These are phyloP conservation scores for Acrocephalus kingi DNA, from an alignment of 2,113 vertebrate genomes.

Conservation along the genomic window DNA sequence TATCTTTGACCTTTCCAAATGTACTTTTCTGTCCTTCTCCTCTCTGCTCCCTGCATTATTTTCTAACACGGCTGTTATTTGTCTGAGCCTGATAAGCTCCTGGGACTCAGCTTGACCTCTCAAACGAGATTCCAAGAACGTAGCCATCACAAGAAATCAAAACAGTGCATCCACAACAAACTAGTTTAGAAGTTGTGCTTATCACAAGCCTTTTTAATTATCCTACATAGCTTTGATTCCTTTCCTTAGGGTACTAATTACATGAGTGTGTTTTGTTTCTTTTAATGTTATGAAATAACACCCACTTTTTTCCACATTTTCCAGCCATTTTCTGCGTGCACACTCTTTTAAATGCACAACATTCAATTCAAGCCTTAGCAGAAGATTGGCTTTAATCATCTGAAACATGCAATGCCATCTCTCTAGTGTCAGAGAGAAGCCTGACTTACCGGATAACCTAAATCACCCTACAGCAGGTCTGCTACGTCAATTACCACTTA, in stretches of 20 bases:
- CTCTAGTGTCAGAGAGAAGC: neutral
- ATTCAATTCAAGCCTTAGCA: slow-evolving; percentile 29
- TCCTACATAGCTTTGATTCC: slow-evolving; percentile 48
- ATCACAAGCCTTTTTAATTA: slow-evolving; percentile 66
- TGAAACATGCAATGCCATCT: slow-evolving; percentile 43
- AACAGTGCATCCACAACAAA: slow-evolving; percentile 47
- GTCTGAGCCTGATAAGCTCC: neutral
- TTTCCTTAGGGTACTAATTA: slow-evolving; percentile 58
- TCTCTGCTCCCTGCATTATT: neutral
- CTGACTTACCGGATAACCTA: slow-evolving; percentile 20
- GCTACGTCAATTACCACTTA: slow-evolving; percentile 34
- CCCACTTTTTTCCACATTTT: slow-evolving; percentile 34
- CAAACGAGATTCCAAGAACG: slow-evolving; percentile 38
- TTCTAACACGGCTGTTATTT: neutral
- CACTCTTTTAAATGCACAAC: slow-evolving; percentile 44
- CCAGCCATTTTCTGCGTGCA: neutral
- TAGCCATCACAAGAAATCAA: slow-evolving; percentile 15
- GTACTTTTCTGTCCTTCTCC: neutral
- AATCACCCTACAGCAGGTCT: slow-evolving; percentile 26
- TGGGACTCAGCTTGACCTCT: slow-evolving; percentile 22
- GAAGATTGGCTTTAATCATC: slow-evolving; percentile 61
- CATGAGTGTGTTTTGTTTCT: neutral
- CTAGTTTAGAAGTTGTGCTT: slow-evolving; percentile 46
- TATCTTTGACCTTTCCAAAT: neutral
- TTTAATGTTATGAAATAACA: neutral